A percentile compares a stretch with the other conserved stretches of the same genome.
Evolutionary conservation across 2,113 vertebrate genomes (phyloP).

Genomic region (Anser cygnoides): DNA sequence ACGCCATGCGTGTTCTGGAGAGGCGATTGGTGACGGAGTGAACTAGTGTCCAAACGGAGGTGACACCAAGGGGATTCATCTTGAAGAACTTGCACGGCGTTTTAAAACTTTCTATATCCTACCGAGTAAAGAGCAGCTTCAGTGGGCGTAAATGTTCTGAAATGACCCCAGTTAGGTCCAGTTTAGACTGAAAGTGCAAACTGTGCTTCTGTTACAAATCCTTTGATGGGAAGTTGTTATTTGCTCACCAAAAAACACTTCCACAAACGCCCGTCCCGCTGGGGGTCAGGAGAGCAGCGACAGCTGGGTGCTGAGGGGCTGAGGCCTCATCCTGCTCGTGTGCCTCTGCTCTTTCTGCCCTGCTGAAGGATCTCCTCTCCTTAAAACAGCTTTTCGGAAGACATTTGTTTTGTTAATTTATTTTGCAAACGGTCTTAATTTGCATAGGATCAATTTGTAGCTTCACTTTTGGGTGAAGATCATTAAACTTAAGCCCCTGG

Average conservation of each 20-base stretch:
- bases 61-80: neutral
- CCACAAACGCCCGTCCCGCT: rapidly evolving
- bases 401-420: neutral
- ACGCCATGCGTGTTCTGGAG: neutral
- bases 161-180: too few species aligned
- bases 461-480: neutral
- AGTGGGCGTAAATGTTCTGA: neutral
- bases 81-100: neutral
- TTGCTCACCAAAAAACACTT: neutral
- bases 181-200: neutral
- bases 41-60: neutral
- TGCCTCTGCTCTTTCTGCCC: neutral
- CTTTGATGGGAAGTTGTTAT: neutral
- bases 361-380: neutral
- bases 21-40: neutral
- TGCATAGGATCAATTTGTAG: neutral
- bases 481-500: neutral
- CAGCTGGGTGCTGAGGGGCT: neutral
- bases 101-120: neutral
- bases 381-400: neutral
- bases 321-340: neutral
- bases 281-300: neutral
- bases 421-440: neutral
- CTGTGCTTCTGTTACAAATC: neutral
- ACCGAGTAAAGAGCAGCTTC: neutral